Base-by-base conservation (phyloP, 2,888 invertebrate species). In the Notodonta dromedarius region DNA sequence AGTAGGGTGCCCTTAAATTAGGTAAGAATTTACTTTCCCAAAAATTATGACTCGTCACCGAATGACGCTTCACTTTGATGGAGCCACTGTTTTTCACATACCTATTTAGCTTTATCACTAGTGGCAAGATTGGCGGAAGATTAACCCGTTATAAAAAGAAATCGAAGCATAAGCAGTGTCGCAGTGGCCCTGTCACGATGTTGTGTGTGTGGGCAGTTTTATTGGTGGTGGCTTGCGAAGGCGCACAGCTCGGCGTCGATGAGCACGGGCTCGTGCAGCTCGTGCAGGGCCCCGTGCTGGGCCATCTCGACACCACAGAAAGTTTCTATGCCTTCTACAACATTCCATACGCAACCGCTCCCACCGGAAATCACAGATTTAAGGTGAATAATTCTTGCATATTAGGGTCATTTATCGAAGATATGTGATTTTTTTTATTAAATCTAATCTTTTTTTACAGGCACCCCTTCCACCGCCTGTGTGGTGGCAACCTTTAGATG, bases 281-380 rank as follows among this genome's bases (percentile, higher is more conserved):
- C 8, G 35, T 60, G 0, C 85, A 86, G 63, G 88, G 88, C 0
- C 72, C 70, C 0, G 81, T 88, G 40, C 72, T 75, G 1, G 87
- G 89, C 0, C 78, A 75, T 57, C 73, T 71, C 39, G 76, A 80
- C 6, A 69, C 74, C 0, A 65, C 63, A 6, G 63, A 69, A 6
- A 75, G 76, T 11, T 63, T 84, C 3, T 88, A 71, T 57, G 62
- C 66, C 0, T 89, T 86, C 60, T 78, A 82, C 53, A 77, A 80
- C 48, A 85, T 89, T 9, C 88, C 88, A 0, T 89, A 88, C 52
- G 89, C 89, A 0, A 85, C 82, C n/a, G 82, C 80, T 1, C 89
- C 88, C 0, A 82, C 76, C 5, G 87, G 86, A 2, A 46, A 53
- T 0, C 55, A 85, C 12, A 82, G 71, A 63, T 88, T 82, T 64